A percentile compares a stretch with the other conserved stretches of the same genome.
phyloP scores from a whole-genome alignment of 2,888 invertebrate genomes.

The Empis livida region DNA sequence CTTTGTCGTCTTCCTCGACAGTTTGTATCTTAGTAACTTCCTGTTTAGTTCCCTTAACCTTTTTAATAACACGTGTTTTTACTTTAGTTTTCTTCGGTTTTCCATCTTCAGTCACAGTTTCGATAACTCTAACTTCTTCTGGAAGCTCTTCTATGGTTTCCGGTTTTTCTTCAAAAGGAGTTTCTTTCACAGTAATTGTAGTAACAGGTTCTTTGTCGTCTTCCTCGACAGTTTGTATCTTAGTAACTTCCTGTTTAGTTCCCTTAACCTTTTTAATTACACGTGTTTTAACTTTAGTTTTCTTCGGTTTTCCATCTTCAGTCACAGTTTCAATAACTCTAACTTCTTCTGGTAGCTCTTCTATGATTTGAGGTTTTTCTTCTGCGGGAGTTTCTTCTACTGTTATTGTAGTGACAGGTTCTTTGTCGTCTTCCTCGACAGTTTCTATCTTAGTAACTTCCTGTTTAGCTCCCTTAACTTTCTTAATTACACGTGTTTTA shows the following conservation, averaged over 20 bases:
- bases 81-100: constrained; percentile 21
- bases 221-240: constrained; percentile 20
- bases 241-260: constrained; percentile 13
- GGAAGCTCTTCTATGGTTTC: constrained; percentile 23
- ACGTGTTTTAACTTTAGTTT: constrained; percentile 20
- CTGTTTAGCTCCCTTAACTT: constrained; percentile 15
- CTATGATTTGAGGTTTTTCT: constrained; percentile 20
- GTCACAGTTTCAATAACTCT: constrained; percentile 3
- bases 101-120: constrained; percentile 20
- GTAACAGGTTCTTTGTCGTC: constrained; percentile 24
- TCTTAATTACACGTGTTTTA: constrained; percentile 12
- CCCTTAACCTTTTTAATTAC: constrained; percentile 16
- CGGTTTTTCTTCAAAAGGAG: constrained; percentile 18
- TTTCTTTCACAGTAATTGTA: constrained; percentile 20
- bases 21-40: constrained; percentile 36
- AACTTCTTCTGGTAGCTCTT: constrained; percentile 25
- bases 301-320: constrained; percentile 17
- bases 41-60: constrained; percentile 21
- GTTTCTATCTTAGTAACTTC: constrained; percentile 16
- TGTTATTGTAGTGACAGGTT: constrained; percentile 22
- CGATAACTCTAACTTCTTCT: constrained; percentile 8
- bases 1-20: constrained; percentile 29
- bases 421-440: constrained; percentile 14
- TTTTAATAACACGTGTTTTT: constrained; percentile 20
- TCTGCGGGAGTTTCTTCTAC: constrained; percentile 26